Evolutionary conservation across 2,113 vertebrate species (phyloP).

Genomic region (Crotalus viridis): DNA sequence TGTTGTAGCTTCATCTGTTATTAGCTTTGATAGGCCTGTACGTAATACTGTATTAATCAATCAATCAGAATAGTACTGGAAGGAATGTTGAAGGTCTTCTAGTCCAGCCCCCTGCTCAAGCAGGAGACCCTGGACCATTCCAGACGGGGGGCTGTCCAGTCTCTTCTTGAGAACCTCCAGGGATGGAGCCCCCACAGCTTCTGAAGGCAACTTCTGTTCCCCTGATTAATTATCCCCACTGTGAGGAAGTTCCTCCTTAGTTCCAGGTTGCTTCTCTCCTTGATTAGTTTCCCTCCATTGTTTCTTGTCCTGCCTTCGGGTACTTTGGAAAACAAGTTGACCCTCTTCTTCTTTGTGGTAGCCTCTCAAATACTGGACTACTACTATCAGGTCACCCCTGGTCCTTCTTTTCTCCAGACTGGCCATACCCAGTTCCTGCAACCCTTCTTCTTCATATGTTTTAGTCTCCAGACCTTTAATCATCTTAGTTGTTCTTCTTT

Average conservation of each 20-base stretch:
- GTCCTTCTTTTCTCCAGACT: not conserved
- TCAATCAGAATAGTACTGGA: not conserved
- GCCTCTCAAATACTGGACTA: not conserved
- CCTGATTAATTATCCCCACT: not conserved
- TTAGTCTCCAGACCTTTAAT: not conserved
- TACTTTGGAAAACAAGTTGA: not conserved
- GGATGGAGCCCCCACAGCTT: not conserved
- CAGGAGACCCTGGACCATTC: not conserved
- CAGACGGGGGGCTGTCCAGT: not conserved
- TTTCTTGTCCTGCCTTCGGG: not conserved
- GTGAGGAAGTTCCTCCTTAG: not conserved
- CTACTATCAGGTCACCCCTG: accelerated
- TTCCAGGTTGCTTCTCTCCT: not conserved
- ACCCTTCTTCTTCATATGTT: not conserved
- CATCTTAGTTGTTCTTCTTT: not conserved
- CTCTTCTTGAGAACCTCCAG: not conserved
- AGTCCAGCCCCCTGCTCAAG: not conserved
- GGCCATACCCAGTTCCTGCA: not conserved
- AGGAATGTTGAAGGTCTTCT: not conserved
- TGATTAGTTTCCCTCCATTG: not conserved
- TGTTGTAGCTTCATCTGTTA: not conserved
- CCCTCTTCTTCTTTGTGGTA: not conserved
- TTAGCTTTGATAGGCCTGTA: not conserved
- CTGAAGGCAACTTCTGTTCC: not conserved
- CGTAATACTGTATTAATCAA: not conserved